phyloP scores from a whole-genome alignment of 1,140 invertebrate genomes.

The Gonioctena quinquepunctata region DNA sequence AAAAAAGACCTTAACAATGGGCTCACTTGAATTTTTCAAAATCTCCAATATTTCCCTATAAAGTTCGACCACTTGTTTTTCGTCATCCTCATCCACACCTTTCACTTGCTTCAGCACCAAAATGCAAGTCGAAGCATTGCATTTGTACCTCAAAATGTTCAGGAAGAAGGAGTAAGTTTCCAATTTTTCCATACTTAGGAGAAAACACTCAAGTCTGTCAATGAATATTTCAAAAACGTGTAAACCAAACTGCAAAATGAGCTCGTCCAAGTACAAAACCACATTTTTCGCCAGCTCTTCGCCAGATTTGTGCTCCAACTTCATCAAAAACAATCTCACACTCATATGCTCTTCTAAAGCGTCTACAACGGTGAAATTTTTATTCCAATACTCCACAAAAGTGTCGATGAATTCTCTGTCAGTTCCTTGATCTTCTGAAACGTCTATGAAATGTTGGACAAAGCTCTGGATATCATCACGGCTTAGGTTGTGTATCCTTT shows the following conservation, averaged over 20 bases:
- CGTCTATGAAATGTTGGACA: neutral
- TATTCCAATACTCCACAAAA: neutral
- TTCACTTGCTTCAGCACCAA: neutral
- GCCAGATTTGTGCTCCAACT: neutral
- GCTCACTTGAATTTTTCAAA: neutral
- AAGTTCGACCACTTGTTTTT: conserved; percentile 2
- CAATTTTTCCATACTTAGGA: neutral
- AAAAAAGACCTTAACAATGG: neutral
- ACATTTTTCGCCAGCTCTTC: neutral
- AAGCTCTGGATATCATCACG: neutral
- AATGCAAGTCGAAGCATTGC: neutral
- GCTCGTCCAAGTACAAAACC: conserved; percentile 4
- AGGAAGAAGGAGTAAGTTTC: neutral
- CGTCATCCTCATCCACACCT: neutral
- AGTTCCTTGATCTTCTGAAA: neutral
- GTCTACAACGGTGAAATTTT: neutral
- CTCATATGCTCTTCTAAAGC: neutral
- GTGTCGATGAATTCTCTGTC: neutral
- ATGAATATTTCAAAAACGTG: neutral
- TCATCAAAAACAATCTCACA: neutral
- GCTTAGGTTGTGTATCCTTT: neutral
- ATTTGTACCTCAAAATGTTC: neutral
- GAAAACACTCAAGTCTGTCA: neutral
- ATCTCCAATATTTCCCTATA: neutral
- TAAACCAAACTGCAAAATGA: neutral